Evolutionary conservation across 2,797 vertebrate species (phyloP).

Genomic region (Euthynnus affinis): DNA sequence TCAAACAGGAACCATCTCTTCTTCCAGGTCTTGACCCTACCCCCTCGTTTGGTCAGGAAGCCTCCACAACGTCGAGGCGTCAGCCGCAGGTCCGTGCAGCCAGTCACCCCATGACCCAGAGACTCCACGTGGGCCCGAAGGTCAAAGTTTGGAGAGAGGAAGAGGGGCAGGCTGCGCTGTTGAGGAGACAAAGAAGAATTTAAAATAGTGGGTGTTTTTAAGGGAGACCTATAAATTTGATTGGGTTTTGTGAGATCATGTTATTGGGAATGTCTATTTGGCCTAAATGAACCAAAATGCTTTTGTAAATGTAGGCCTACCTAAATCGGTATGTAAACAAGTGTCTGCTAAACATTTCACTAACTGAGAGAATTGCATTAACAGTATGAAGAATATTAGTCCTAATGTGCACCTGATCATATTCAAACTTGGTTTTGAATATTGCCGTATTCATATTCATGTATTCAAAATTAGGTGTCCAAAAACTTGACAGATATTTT

Average conservation of each 20-base stretch:
- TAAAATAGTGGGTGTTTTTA: neutral
- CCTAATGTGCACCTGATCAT: too few relatives aligned
- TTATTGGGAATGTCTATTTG: neutral
- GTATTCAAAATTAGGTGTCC: too few relatives aligned
- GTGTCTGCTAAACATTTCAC: neutral
- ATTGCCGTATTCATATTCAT: too few relatives aligned
- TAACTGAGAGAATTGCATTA: too few relatives aligned
- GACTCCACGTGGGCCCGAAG: conserved; percentile 90
- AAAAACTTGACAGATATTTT: too few relatives aligned
- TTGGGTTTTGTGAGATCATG: neutral
- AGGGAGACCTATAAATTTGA: neutral
- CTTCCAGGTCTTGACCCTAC: conserved; percentile 94
- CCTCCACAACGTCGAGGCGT: conserved; percentile 87
- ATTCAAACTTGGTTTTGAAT: too few relatives aligned
- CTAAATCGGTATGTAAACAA: neutral
- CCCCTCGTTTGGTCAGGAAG: conserved; percentile 92
- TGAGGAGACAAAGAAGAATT: conserved; percentile 33
- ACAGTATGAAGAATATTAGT: too few relatives aligned
- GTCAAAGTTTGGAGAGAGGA: conserved; percentile 86
- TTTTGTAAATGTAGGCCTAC: neutral
- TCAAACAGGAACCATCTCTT: conserved; percentile 95
- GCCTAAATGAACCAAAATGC: neutral
- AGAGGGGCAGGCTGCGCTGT: conserved; percentile 76
- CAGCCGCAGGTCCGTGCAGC: conserved; percentile 86
- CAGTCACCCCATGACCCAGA: conserved; percentile 89